Evolutionary conservation across 2,113 vertebrate genomes (phyloP), one percentile per base, ranked within the genome.

Genomic region (Etia nguti): DNA sequence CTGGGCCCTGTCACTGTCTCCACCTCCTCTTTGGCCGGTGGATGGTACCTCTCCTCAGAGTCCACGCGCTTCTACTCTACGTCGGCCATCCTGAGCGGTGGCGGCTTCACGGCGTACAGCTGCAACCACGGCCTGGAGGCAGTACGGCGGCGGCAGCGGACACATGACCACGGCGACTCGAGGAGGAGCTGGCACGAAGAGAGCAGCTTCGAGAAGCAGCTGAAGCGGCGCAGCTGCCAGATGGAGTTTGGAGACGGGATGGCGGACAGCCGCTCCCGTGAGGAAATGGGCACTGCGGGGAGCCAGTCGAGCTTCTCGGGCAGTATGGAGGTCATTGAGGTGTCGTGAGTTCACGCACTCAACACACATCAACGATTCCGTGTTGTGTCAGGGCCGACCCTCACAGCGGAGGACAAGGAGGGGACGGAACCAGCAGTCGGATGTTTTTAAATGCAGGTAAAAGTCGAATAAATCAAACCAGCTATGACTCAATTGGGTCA

Each of bases 321-420:
- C 89, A 99, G 98, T 95, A 97, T 99, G 98, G 98, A 99, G 86
- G 93, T 99, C 95, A 99, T 99, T 2, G 95, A 99, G 94, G 98
- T 99, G 79, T 99, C 98, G 86, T 99, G 86, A 88, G 34, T 38
- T 38, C 60, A 38, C 2, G 34, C 60, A 65, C 20, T 20, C 60
- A 38, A 65, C 60, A 65, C 60, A 65, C 38, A 65, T 34, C 4
- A 36, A 38, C 34, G 4, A 65, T 65, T 65, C 60, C 6, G 4
- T 65, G 20, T 38, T 65, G 20, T 65, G 60, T 65, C 60, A 65
- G 34, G 60, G 20, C 20, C 10, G 6, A 36, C 34, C 20, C 60
- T 65, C 20, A 65, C 60, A 38, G 34, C n/a, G 62, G 62, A 68
- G 62, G 62, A 65, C 20, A 38, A 68, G 62, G 41, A 75, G 41